Percentiles rank a stretch among this genome's conserved stretches.
Conservation (phyloP, 2,113 vertebrate genomes). For the Marmota flaviventris region DNA sequence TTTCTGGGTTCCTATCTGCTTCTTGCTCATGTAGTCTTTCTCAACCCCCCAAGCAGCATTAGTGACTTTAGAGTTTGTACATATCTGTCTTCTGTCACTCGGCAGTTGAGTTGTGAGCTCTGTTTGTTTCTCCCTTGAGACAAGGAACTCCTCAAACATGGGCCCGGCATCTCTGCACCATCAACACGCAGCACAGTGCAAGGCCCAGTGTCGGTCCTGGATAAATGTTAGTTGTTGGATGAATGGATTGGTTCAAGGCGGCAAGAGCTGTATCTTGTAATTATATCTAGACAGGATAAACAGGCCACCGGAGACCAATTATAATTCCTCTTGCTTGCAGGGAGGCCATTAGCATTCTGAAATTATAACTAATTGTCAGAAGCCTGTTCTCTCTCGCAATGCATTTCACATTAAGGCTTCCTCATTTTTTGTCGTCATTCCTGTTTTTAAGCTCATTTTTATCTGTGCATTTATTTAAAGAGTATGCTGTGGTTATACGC, state of each 20-base stretch:
- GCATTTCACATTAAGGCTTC: slow-evolving; percentile 72
- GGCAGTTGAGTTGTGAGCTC: neutral
- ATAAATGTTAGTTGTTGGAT: slow-evolving; percentile 54
- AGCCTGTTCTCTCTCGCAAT: slow-evolving; percentile 71
- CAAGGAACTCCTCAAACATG: neutral
- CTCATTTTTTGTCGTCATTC: slow-evolving; percentile 70
- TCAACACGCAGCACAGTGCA: neutral
- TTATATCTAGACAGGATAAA: slow-evolving; percentile 67
- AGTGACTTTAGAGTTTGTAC: neutral
- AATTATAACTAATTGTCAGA: slow-evolving; percentile 76
- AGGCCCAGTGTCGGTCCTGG: slow-evolving; percentile 47
- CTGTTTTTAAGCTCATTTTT: slow-evolving; percentile 70
- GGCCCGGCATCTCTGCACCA: neutral
- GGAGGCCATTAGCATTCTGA: slow-evolving; percentile 76
- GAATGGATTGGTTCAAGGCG: slow-evolving; percentile 42
- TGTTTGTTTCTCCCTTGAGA: neutral
- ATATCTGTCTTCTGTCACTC: neutral
- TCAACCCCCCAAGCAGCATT: accelerated
- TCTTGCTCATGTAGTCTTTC: neutral
- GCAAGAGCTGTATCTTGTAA: slow-evolving; percentile 61
- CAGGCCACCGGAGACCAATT: slow-evolving; percentile 73
- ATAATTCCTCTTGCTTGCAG: slow-evolving; percentile 64
- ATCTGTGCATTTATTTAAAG: slow-evolving; percentile 69
- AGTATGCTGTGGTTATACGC: neutral
- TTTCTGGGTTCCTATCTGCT: accelerated